Evolutionary conservation across 2,888 invertebrate genomes (phyloP).

Genomic region (Bombylius major): DNA sequence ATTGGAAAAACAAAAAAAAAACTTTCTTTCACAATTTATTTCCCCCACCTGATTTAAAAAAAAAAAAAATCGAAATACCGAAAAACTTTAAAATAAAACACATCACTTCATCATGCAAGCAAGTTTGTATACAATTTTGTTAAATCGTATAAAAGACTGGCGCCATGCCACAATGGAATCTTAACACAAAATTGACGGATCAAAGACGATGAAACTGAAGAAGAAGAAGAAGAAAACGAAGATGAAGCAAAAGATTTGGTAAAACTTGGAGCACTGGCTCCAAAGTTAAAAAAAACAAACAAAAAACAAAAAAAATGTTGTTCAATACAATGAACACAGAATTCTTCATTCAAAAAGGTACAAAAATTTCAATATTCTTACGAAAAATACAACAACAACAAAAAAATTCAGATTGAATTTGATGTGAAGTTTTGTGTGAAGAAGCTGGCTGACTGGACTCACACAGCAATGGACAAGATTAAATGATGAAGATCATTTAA

Average conservation of each 20-base stretch:
- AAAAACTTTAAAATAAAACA: not conserved
- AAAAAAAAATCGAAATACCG: not conserved
- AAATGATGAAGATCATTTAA: too few relatives aligned
- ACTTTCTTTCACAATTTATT: not conserved
- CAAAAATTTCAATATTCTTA: not conserved
- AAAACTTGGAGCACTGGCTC: not conserved
- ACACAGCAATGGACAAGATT: too few relatives aligned
- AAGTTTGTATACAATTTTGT: not conserved
- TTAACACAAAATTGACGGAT: slow-evolving; percentile 1
- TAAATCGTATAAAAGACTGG: not conserved
- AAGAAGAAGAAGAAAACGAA: too few relatives aligned
- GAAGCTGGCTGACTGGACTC: not conserved
- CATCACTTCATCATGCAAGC: not conserved
- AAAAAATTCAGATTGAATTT: not conserved
- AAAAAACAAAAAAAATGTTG: slow-evolving; percentile 1
- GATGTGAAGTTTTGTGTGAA: not conserved
- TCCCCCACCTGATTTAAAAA: not conserved
- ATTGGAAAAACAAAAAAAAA: too few relatives aligned
- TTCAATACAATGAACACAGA: not conserved
- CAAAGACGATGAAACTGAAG: not conserved
- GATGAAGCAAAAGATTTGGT: not conserved
- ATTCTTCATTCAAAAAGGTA: not conserved
- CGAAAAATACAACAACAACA: not conserved
- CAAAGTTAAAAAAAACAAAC: not conserved
- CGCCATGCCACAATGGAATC: slow-evolving; percentile 2